phyloP scores from a whole-genome alignment of 2,888 invertebrate genomes.

The Drosophila helvetica region DNA sequence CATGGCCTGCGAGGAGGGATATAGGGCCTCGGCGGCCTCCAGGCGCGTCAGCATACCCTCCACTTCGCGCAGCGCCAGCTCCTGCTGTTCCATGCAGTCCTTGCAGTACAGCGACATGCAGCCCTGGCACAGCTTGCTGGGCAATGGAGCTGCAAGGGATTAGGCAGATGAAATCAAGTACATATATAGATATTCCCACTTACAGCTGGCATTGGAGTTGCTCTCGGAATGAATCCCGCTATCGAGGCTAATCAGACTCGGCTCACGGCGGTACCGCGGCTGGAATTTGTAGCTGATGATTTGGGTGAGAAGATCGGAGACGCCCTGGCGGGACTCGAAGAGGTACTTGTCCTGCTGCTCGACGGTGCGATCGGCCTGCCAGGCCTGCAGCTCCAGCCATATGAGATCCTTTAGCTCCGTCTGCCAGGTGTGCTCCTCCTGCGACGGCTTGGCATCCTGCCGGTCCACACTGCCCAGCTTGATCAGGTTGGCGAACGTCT shows the following conservation, averaged over 20 bases:
- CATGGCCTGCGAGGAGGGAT: slow-evolving; percentile 93
- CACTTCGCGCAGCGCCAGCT: slow-evolving; percentile 90
- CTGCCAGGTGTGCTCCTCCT: slow-evolving; percentile 94
- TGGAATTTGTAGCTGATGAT: slow-evolving; percentile 90
- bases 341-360: slow-evolving; percentile 92
- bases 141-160: slow-evolving; percentile 60
- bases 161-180: too few species aligned
- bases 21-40: slow-evolving; percentile 91
- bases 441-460: slow-evolving; percentile 88
- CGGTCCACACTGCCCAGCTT: slow-evolving; percentile 89
- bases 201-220: slow-evolving; percentile 79
- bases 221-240: slow-evolving; percentile 81
- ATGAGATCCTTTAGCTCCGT: slow-evolving; percentile 94
- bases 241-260: slow-evolving; percentile 81
- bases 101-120: slow-evolving; percentile 90
- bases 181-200: slow-evolving; percentile 33
- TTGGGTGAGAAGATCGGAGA: slow-evolving; percentile 89
- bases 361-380: slow-evolving; percentile 90
- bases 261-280: slow-evolving; percentile 77
- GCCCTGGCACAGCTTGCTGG: slow-evolving; percentile 85
- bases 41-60: slow-evolving; percentile 89
- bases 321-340: slow-evolving; percentile 89
- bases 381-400: slow-evolving; percentile 95
- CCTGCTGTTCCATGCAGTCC: slow-evolving; percentile 89
- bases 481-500: slow-evolving; percentile 90